phyloP scores from a whole-genome alignment of 2,113 vertebrate species.

The Lepidothrix coronata region DNA sequence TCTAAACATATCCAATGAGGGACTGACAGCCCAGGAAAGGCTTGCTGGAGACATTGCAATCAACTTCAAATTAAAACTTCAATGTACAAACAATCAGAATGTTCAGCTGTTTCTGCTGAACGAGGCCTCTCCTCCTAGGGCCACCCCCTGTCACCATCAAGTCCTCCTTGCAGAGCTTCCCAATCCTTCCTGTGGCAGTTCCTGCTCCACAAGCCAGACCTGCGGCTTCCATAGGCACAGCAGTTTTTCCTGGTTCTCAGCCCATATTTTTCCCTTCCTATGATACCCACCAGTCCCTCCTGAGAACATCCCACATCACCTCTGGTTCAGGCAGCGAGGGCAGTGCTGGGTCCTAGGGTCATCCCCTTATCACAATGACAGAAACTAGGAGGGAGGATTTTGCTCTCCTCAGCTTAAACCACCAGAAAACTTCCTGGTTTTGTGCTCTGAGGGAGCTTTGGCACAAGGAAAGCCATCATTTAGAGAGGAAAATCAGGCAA shows the following conservation, averaged over 20 bases:
- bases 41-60: background rate
- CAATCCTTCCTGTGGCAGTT: fast-evolving
- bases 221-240: fast-evolving
- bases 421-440: background rate
- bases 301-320: background rate
- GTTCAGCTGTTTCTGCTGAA: background rate
- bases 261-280: background rate
- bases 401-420: background rate
- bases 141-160: background rate
- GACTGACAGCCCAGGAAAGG: background rate
- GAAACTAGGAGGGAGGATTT: background rate
- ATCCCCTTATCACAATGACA: fast-evolving
- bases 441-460: background rate
- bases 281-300: fast-evolving
- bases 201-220: background rate
- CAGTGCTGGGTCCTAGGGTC: background rate
- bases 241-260: background rate
- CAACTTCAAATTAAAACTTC: background rate
- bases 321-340: background rate
- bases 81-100: background rate
- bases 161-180: background rate
- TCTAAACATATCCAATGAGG: background rate
- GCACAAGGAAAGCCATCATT: background rate
- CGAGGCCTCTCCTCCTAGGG: background rate
- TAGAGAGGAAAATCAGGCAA: background rate